Base-by-base conservation (phyloP, 2,888 invertebrate species). In the Leptopilina myrica region DNA sequence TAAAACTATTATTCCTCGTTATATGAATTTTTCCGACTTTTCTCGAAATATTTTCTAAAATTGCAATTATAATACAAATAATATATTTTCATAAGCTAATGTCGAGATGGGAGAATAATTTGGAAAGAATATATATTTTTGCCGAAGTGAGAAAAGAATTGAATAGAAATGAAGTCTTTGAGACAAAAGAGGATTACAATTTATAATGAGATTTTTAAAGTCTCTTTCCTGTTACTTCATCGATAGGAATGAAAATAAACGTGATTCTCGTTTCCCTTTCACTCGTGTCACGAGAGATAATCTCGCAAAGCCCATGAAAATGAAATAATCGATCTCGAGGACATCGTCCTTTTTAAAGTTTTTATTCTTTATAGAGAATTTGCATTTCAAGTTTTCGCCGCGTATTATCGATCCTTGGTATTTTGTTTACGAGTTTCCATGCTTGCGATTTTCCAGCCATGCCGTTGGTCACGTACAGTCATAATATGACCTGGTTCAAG, bases 391-490 rank as follows among this genome's bases (percentile, higher is more conserved):
- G 15, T 62, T 20, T n/a, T n/a, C 33, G 33, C 33, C 5, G 20
- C 20, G 7, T 3, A 3, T 4, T 33, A 53, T n/a, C 43, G 4
- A 56, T 56, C 56, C 73, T 33, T 56, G 33, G 11, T 11, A n/a
- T 73, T 33, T 49, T 73, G 33, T 73, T 73, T 73, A 73, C 56
- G 33, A 53, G 26, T 33, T 73, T 73, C 33, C 5, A 73, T 0
- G n/a, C 12, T 33, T 53, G n/a, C 53, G 12, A 26, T 33, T 53
- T 56, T 56, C 56, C 73, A n/a, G 33, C 0, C 73, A 73, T 73
- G 73, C 73, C 7, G 33, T 56, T 73, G 33, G n/a, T 73, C 73
- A 73, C 73, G 73, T 73, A 73, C 56, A 8, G 12, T n/a, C 73
- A 49, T 49, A 73, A 53, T n/a, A 53, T 56, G 73, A 56, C 73